Conservation (phyloP, 1,140 invertebrate genomes). For the Ectropis grisescens region DNA sequence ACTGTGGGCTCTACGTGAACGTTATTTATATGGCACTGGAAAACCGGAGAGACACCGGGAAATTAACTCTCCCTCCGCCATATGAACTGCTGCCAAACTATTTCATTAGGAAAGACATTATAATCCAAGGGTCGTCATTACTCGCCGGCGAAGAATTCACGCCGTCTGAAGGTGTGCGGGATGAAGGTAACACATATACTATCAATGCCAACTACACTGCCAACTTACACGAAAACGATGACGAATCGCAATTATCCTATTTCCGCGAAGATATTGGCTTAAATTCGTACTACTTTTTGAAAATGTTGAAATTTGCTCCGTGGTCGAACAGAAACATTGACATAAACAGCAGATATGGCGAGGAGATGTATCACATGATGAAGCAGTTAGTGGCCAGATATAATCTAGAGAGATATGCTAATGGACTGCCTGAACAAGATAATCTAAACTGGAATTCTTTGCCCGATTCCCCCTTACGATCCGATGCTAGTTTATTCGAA, state of each 20-base stretch:
- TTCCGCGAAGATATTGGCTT: slow-evolving; percentile 55
- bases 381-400: slow-evolving; percentile 49
- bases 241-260: slow-evolving; percentile 44
- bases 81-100: slow-evolving; percentile 71
- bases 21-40: slow-evolving; percentile 65
- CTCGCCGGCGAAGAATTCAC: slow-evolving; percentile 19
- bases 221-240: slow-evolving; percentile 25
- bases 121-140: slow-evolving; percentile 37
- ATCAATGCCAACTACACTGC: slow-evolving; percentile 47
- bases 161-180: slow-evolving; percentile 20
- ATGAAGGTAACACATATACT: slow-evolving; percentile 46
- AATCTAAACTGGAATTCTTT: slow-evolving; percentile 35
- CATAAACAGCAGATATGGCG: slow-evolving; percentile 20
- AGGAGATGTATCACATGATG: slow-evolving; percentile 36
- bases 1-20: slow-evolving; percentile 66
- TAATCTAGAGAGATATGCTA: slow-evolving; percentile 53
- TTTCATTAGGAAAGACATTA: slow-evolving; percentile 58
- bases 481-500: slow-evolving; percentile 55
- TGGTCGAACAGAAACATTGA: slow-evolving; percentile 24
- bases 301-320: slow-evolving; percentile 27
- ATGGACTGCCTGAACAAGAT: slow-evolving; percentile 36
- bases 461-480: slow-evolving; percentile 29
- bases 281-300: slow-evolving; percentile 48
- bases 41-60: slow-evolving; percentile 62
- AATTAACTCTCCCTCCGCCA: slow-evolving; percentile 61